Conservation (phyloP, 2,888 invertebrate species). For the Chaetoderma sp. region DNA sequence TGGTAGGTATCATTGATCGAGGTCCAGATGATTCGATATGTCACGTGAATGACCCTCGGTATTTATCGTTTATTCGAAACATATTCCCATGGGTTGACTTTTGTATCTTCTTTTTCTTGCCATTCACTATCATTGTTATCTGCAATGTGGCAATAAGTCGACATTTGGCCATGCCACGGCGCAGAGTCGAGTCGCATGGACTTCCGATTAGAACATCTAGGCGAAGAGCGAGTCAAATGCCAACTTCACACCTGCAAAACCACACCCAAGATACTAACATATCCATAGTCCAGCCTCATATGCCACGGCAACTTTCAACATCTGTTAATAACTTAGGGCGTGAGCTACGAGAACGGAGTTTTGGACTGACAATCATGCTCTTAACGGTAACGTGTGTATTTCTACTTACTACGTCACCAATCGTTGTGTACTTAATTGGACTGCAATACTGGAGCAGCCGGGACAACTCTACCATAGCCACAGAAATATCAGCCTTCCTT, state of each 20-base stretch:
- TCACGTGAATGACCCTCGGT: no score
- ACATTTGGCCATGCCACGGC: slow-evolving; percentile 36
- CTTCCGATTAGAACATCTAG: neutral
- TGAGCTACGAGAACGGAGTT: no score
- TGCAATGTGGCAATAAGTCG: slow-evolving; percentile 50
- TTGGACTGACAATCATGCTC: slow-evolving; percentile 47
- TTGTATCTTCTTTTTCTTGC: slow-evolving; percentile 46
- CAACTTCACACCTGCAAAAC: no score
- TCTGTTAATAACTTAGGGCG: no score
- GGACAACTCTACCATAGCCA: slow-evolving; percentile 28
- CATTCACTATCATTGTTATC: slow-evolving; percentile 50
- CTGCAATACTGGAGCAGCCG: slow-evolving; percentile 40
- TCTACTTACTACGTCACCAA: slow-evolving; percentile 49
- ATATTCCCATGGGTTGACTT: slow-evolving; percentile 57
- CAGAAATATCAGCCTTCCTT: no score
- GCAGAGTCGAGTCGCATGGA: slow-evolving; percentile 28
- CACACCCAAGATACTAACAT: no score
- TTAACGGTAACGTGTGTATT: slow-evolving; percentile 50
- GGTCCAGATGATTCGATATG: no score
- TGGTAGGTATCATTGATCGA: no score
- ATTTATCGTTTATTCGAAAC: no score
- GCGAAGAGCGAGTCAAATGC: neutral
- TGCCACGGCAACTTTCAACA: no score
- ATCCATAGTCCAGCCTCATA: neutral
- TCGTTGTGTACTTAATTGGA: slow-evolving; percentile 48